These are phyloP conservation scores for Percopsis omiscomaycus DNA, from an alignment of 2,797 vertebrate species.

Conservation along the genomic window DNA sequence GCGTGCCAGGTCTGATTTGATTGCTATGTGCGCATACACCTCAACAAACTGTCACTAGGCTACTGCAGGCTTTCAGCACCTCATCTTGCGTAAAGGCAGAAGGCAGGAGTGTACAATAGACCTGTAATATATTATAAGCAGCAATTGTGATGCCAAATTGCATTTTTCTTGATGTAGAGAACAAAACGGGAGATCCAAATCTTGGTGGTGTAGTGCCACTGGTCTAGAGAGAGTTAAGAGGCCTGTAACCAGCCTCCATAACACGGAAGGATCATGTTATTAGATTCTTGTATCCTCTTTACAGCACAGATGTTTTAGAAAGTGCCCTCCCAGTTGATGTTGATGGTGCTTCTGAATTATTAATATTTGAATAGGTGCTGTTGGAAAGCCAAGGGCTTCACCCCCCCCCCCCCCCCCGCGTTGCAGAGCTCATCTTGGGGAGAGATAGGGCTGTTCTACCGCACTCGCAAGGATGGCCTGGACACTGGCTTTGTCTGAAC, in stretches of 20 bases:
- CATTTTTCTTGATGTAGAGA: too few relatives aligned
- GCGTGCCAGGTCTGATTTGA: constrained; percentile 39
- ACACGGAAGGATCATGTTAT: constrained; percentile 41
- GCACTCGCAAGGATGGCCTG: background rate
- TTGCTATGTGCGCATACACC: constrained; percentile 12
- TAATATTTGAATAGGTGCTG: constrained; percentile 42
- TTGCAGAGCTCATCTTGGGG: constrained; percentile 21
- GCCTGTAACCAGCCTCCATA: constrained; percentile 9
- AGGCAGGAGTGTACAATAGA: background rate
- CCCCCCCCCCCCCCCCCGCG: constrained; percentile 1
- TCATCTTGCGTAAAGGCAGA: background rate
- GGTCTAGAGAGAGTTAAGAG: constrained; percentile 28
- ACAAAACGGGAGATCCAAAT: background rate
- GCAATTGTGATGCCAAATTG: too few relatives aligned
- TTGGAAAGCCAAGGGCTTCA: constrained; percentile 13
- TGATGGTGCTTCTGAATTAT: constrained; percentile 43
- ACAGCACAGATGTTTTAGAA: constrained; percentile 15
- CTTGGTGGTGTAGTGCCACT: background rate
- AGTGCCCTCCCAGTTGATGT: constrained; percentile 9
- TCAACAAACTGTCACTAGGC: constrained; percentile 4
- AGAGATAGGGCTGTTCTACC: constrained; percentile 28
- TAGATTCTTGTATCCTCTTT: constrained; percentile 44
- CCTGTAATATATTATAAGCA: background rate
- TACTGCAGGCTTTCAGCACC: constrained; percentile 3
- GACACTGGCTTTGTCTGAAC: constrained; percentile 37